Evolutionary conservation across 2,888 invertebrate genomes (phyloP).

Genomic region (Callyntrura sp.): DNA sequence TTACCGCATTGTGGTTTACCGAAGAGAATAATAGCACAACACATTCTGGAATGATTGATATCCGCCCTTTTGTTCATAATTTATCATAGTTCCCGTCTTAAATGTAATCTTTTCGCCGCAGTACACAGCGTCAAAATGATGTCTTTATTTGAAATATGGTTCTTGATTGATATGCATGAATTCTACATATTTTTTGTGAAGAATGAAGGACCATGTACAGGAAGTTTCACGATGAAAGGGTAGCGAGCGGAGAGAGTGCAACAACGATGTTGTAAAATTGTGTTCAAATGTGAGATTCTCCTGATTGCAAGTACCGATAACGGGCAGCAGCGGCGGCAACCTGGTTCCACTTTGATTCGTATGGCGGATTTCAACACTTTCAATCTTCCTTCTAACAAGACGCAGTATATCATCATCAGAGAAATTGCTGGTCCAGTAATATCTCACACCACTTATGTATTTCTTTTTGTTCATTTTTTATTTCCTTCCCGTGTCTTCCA

Average conservation of each 20-base stretch:
- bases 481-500: background rate
- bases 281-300: constrained; percentile 21
- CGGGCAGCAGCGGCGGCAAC: too few relatives aligned
- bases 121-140: background rate
- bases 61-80: constrained; percentile 60
- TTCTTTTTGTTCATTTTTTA: background rate
- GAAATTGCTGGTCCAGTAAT: constrained; percentile 7
- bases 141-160: background rate
- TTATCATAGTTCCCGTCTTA: constrained; percentile 13
- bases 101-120: background rate
- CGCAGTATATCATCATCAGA: constrained; percentile 4
- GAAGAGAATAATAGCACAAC: constrained; percentile 13
- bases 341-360: background rate
- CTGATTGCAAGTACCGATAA: background rate
- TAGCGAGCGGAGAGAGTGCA: background rate
- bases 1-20: constrained; percentile 18
- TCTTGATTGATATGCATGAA: constrained; percentile 14
- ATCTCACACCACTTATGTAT: background rate
- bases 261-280: constrained; percentile 19
- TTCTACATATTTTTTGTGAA: background rate
- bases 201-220: background rate
- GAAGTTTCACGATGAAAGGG: background rate
- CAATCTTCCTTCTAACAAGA: background rate
- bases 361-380: background rate
- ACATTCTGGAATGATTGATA: constrained; percentile 55